phyloP scores from a whole-genome alignment of 2,888 invertebrate species.

The Spilosoma lubricipeda region DNA sequence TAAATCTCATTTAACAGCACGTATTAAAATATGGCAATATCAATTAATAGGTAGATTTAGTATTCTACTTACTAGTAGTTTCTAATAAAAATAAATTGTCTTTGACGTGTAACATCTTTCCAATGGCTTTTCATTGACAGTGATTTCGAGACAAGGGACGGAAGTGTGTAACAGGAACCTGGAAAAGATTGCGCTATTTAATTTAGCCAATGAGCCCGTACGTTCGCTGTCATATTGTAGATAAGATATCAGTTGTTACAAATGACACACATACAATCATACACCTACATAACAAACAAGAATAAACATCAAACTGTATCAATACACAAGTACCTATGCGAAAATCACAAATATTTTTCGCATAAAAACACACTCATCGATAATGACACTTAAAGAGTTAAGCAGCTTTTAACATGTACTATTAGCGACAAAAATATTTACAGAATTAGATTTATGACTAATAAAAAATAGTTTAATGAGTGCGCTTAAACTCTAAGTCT shows the following conservation, averaged over 20 bases:
- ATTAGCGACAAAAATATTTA: slow-evolving; percentile 66
- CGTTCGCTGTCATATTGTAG: no score
- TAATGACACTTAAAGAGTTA: slow-evolving; percentile 45
- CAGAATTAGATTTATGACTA: slow-evolving; percentile 73
- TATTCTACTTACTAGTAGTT: no score
- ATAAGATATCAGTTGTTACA: background rate
- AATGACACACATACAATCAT: background rate
- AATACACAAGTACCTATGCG: background rate
- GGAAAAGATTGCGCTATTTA: no score
- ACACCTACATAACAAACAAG: background rate
- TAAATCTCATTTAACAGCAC: background rate
- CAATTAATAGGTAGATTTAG: background rate
- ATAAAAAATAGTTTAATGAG: slow-evolving; percentile 74
- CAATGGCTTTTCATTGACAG: no score
- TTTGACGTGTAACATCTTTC: no score
- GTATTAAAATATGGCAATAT: slow-evolving; percentile 7
- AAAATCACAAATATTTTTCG: background rate
- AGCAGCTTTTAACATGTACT: slow-evolving; percentile 57
- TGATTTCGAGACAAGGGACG: no score
- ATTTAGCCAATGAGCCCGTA: no score
- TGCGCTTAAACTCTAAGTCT: slow-evolving; percentile 61
- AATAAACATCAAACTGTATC: background rate
- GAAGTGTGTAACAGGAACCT: no score
- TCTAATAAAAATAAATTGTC: no score
- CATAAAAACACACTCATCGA: background rate